A percentile compares a stretch with the other conserved stretches of the same genome.
These are phyloP conservation scores for Phoenoteleia sp. DNA, from an alignment of 2,888 invertebrate species.

Conservation along the genomic window DNA sequence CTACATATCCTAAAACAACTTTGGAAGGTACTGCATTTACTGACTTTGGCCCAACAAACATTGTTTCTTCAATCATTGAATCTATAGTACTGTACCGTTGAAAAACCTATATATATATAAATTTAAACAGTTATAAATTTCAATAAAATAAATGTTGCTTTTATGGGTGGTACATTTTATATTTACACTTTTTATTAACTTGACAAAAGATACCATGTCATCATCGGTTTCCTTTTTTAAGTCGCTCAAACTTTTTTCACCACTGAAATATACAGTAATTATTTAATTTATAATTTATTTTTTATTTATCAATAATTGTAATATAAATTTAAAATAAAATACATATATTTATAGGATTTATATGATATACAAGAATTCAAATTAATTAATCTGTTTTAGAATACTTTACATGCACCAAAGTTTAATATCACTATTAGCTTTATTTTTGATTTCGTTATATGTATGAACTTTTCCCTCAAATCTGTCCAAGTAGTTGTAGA, in stretches of 20 bases:
- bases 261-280: too few relatives aligned
- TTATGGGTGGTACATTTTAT: too few relatives aligned
- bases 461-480: background rate
- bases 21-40: slow-evolving; percentile 35
- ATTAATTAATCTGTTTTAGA: too few relatives aligned
- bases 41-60: slow-evolving; percentile 25
- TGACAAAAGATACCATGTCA: background rate
- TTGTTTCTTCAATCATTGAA: slow-evolving; percentile 11
- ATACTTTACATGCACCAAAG: slow-evolving; percentile 13
- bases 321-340: too few relatives aligned
- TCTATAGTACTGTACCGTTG: slow-evolving; percentile 3
- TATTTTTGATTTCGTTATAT: background rate
- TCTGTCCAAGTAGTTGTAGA: background rate
- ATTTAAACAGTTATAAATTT: background rate
- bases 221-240: background rate
- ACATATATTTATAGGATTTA: too few relatives aligned
- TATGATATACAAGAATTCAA: too few relatives aligned
- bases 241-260: too few relatives aligned
- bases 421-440: background rate
- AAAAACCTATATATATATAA: slow-evolving; percentile 1
- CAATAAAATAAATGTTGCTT: background rate
- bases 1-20: background rate
- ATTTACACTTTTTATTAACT: slow-evolving; percentile 1
- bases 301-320: too few relatives aligned
- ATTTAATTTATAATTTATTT: too few relatives aligned